Evolutionary conservation across 1,140 invertebrate species (phyloP), one percentile per base, ranked within the genome.

Genomic region (Ditylenchus dipsaci): DNA sequence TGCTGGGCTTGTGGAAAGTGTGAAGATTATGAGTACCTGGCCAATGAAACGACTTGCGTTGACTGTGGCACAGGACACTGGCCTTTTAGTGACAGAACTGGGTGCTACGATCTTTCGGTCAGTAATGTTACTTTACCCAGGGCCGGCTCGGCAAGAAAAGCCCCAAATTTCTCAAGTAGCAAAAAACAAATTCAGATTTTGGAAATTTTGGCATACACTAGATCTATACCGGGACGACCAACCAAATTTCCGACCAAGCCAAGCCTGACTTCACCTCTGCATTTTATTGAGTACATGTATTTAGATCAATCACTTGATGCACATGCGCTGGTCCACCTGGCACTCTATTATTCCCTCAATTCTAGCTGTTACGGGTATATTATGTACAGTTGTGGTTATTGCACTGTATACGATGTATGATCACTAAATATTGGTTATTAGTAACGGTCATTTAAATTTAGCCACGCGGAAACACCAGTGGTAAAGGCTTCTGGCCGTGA

Each of bases 401-500:
- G 65, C 75, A 5, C 75, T 85, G 42, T 86, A 87, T 72, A 74
- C 84, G 15, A 74, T 74, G 63, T 81, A 63, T 68, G 71, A 53
- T 42, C 57, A 26, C 30, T 42, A 63, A 27, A 38, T 42, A 49
- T 5, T 26, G n/a, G 38, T n/a, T n/a, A n/a, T n/a, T n/a, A n/a
- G n/a, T n/a, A n/a, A n/a, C n/a, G n/a, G 21, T 66, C 21, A 65
- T 65, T 57, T 65, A 5, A 1, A n/a, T 23, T 43, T 62, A 85
- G 86, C 72, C 87, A 84, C 76, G 88, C 90, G 65, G 86, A 89
- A 73, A 92, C 91, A 0, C 90, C 91, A 5, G 86, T 92, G 0
- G 85, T 92, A 0, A 88, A 90, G 78, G 90, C 91, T 0, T 90
- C 90, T 0, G 90, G 90, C 1, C 83, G 91, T 60, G 91, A 93